Evolutionary conservation across 1,140 invertebrate genomes (phyloP).

Genomic region (Papilio polyxenes): DNA sequence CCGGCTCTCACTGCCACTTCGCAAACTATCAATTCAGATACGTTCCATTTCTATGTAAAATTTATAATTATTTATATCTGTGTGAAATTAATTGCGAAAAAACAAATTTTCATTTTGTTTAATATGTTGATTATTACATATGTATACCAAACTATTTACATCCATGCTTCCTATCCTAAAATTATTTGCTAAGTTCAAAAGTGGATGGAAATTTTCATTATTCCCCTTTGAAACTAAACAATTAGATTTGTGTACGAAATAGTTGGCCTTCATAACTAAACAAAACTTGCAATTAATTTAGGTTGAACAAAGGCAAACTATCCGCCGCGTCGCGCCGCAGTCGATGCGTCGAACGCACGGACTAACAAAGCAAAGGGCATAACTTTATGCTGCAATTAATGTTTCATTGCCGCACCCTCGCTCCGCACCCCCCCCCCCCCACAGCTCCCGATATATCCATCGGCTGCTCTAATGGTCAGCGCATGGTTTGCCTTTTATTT

Average conservation of each 20-base stretch:
- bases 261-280: slow-evolving; percentile 27
- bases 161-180: background rate
- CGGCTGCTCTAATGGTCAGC: background rate
- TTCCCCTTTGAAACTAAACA: background rate
- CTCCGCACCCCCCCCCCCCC: background rate
- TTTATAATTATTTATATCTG: background rate
- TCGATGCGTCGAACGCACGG: slow-evolving; percentile 2
- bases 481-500: background rate
- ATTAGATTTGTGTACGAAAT: slow-evolving; percentile 12
- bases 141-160: too few species aligned
- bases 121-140: too few species aligned
- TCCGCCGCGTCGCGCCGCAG: background rate
- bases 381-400: slow-evolving; percentile 24
- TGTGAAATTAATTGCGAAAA: background rate
- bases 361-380: slow-evolving; percentile 26
- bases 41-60: background rate
- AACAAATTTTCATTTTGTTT: background rate
- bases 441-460: background rate
- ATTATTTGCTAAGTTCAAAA: background rate
- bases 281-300: slow-evolving; percentile 31
- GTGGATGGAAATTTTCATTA: background rate
- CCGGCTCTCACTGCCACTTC: slow-evolving; percentile 25
- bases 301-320: slow-evolving; percentile 23
- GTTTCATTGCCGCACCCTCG: background rate
- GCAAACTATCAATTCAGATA: background rate